Evolutionary conservation across 2,888 invertebrate genomes (phyloP).

Genomic region (Tinea trinotella): DNA sequence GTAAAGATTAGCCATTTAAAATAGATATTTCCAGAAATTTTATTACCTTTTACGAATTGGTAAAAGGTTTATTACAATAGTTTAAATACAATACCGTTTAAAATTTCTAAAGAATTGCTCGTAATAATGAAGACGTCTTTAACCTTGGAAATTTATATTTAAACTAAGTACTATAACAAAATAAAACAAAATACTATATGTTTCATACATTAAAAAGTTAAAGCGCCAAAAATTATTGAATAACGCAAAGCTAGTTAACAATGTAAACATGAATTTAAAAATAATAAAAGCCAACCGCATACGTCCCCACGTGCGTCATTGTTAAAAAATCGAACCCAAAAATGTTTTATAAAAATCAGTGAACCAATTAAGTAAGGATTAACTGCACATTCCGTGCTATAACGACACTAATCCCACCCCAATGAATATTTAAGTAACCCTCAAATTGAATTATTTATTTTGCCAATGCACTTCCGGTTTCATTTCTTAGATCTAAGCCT

Average conservation of each 20-base stretch:
- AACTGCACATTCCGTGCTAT: constrained; percentile 43
- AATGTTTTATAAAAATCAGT: constrained; percentile 21
- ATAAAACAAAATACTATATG: too few relatives aligned
- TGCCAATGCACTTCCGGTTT: constrained; percentile 1
- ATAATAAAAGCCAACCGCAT: background rate
- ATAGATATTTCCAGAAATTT: too few relatives aligned
- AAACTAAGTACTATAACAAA: too few relatives aligned
- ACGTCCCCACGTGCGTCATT: constrained; percentile 7
- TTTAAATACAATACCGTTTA: too few relatives aligned
- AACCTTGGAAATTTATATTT: too few relatives aligned
- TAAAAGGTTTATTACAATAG: too few relatives aligned
- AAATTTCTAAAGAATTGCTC: too few relatives aligned
- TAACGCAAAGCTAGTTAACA: background rate
- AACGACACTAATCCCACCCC: constrained; percentile 47
- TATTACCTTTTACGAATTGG: too few relatives aligned
- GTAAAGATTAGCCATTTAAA: too few relatives aligned
- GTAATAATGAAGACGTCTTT: too few relatives aligned
- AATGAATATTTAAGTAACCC: background rate
- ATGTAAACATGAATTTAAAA: background rate
- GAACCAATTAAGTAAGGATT: constrained; percentile 42
- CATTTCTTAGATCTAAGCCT: background rate
- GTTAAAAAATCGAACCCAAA: background rate
- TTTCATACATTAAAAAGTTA: too few relatives aligned
- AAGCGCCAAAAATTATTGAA: too few relatives aligned
- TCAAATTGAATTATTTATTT: constrained; percentile 5